phyloP scores from a whole-genome alignment of 2,888 invertebrate genomes.

The Pyrgus malvae region DNA sequence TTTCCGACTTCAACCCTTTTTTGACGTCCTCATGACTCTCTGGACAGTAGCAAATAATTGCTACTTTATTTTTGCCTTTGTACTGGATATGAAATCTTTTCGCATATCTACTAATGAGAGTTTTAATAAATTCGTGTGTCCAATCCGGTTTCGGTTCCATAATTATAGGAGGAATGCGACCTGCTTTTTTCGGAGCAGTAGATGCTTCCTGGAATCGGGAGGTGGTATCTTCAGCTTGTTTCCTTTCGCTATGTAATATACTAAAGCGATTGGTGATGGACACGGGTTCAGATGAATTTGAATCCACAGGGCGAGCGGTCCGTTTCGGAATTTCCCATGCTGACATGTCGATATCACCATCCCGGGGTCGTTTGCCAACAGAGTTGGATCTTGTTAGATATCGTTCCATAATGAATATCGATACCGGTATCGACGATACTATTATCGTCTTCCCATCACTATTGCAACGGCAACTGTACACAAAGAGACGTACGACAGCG shows the following conservation, averaged over 20 bases:
- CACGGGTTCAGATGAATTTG: background rate
- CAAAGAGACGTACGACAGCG: no score
- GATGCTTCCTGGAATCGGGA: background rate
- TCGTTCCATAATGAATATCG: background rate
- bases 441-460: background rate
- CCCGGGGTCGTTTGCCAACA: background rate
- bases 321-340: background rate
- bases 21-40: background rate
- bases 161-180: background rate
- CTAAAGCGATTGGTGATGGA: background rate
- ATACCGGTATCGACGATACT: background rate
- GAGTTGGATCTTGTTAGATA: background rate
- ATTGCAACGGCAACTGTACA: no score
- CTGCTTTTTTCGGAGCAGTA: background rate
- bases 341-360: background rate
- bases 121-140: background rate
- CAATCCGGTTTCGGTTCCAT: background rate
- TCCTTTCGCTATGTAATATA: background rate
- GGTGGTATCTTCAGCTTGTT: background rate
- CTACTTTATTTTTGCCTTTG: background rate
- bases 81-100: background rate
- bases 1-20: background rate
- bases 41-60: background rate
- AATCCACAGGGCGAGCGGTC: background rate
- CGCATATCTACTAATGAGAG: background rate